Evolutionary conservation across 2,888 invertebrate species (phyloP), one percentile per base, ranked within the genome.

Genomic region (Tiliacea aurago): DNA sequence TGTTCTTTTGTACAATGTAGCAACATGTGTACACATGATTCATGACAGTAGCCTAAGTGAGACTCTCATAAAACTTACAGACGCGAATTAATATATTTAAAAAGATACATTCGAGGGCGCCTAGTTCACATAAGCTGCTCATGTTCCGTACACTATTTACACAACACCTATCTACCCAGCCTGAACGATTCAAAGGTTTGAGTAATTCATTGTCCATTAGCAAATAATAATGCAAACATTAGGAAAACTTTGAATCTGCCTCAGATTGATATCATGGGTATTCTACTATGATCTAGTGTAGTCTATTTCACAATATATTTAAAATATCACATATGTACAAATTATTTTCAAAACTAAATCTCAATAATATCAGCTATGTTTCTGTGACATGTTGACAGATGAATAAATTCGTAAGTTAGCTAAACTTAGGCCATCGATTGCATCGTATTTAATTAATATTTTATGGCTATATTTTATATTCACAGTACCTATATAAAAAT

Each of bases 251-350:
- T 84, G 84, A 89, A 89, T 86, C 88, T 87, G 88, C 85, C 90
- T 89, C 91, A 91, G 91, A 89, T 91, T 88, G 90, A 92, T 90
- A 91, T 85, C 87, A 90, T 91, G 90, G 91, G 90, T 91, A 91
- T 89, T 87, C 93, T 93, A 93, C 91, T 91, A 92, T 92, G 93
- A 91, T 91, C 94, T 92, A 93, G 90, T 90, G 84, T 86, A 80
- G 91, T 93, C 92, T 95, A 95, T 93, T 93, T 90, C 93, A 94
- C 91, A 92, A 93, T 95, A 95, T 94, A 94, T 95, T 94, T 95
- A 95, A 95, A 95, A 95, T 96, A 96, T 96, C 96, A 96, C 96
- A 95, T 96, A 96, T 96, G 95, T 96, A 96, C 95, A 96, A 90
- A 94, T 93, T 93, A 94, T 92, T 92, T 91, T 90, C 91, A 90